These are phyloP conservation scores for Chunga burmeisteri DNA, from an alignment of 2,113 vertebrate genomes.

Conservation along the genomic window DNA sequence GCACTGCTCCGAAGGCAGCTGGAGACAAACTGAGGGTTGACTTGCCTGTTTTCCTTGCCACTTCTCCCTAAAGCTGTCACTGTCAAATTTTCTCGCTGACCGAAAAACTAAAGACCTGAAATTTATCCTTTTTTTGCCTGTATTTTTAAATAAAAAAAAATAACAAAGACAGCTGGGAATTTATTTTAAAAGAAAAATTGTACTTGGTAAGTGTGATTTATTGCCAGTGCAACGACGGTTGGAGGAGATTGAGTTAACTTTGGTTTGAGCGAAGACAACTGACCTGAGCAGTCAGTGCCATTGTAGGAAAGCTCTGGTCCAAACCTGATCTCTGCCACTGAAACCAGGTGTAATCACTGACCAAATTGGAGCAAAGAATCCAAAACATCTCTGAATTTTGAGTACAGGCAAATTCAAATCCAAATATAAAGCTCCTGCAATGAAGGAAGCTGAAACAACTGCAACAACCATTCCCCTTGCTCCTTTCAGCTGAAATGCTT, in stretches of 20 bases:
- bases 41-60: neutral
- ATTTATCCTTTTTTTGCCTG: neutral
- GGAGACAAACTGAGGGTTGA: neutral
- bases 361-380: neutral
- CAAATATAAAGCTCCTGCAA: neutral
- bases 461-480: neutral
- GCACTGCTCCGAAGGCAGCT: neutral
- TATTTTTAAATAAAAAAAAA: neutral
- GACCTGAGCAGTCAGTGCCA: neutral
- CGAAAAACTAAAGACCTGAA: neutral
- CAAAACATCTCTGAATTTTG: neutral
- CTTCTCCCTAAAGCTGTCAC: neutral
- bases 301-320: neutral
- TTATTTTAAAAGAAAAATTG: neutral
- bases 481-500: neutral
- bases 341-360: neutral
- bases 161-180: neutral
- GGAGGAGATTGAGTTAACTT: neutral
- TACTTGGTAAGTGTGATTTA: neutral
- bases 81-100: neutral
- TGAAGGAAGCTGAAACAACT: neutral
- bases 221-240: neutral
- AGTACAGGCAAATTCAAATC: neutral
- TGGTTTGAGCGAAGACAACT: neutral
- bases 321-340: neutral